Base-by-base conservation (phyloP, 2,888 invertebrate species). In the Pandemis heparana region DNA sequence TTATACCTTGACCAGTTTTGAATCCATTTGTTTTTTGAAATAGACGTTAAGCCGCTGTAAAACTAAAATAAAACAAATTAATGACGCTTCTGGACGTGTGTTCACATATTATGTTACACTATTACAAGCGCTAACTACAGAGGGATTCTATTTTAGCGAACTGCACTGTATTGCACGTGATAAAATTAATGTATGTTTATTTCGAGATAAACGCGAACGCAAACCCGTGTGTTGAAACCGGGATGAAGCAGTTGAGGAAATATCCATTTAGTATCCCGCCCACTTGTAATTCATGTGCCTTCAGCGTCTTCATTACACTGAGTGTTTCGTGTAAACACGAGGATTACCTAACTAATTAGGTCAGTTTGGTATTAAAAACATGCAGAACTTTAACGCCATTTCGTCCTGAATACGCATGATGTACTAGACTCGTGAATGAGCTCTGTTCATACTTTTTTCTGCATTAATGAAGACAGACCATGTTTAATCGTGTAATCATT, bases 221-320 rank as follows among this genome's bases (percentile, higher is more conserved):
- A 86, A 86, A 85, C 83, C 84, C 78, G 77, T 78, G 78, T n/a
- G 53, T 18, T 53, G 53, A 53, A 53, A 53, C 51, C 16, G 81
- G 43, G 79, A 80, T 83, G 83, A 83, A 84, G 87, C 85, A 85
- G 85, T 89, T 88, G 83, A 87, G 90, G 89, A 88, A 91, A 88
- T 82, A 84, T 87, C 82, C 84, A 87, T 87, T 88, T 86, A 85
- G 77, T 80, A 79, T 79, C 81, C 81, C 86, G 79, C 83, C 82
- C 82, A 82, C 81, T 38, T 64, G 14, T 64, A 79, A 82, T 79
- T 82, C 79, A 79, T 78, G 78, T 80, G 80, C 78, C 82, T 78
- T 83, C 82, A 81, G 79, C 82, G 75, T 84, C 82, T 85, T 84
- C 82, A 84, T 85, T 82, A 84, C 53, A 38, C 64, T 46, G 71